Base-by-base conservation (phyloP, 1,140 invertebrate genomes). In the Diplogasteroides magnus region DNA sequence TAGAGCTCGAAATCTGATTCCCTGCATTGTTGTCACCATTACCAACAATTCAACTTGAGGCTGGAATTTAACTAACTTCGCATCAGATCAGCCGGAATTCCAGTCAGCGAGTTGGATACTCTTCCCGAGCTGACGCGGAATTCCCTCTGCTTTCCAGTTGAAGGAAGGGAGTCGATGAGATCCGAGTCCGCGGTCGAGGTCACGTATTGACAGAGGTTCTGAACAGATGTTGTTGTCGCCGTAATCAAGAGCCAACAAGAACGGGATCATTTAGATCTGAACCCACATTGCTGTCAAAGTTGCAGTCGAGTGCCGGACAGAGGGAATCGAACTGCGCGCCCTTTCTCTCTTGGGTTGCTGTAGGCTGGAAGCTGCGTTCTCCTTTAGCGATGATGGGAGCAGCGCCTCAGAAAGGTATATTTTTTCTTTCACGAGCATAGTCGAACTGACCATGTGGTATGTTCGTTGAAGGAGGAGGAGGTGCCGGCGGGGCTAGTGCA, bases 101-200 rank as follows among this genome's bases (percentile, higher is more conserved):
- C 74, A 0, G 74, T 75, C 63, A 75, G 31, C 48, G 74, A 71
- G 23, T 75, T 75, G 23, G 68, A 37, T 11, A 75, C 68, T 48
- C 64, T 65, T 28, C 28, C 13, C 37, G 48, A 59, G 15, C 61
- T 70, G 26, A 70, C 31, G 15, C 67, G 31, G 66, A 67, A 73
- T 57, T 69, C 61, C 15, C 58, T 64, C 26, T 64, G 31, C 0
- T 31, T 71, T 23, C 32, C 62, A 32, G 13, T 55, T 26, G 26
- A 32, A 26, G 19, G 32, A 26, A 25, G 57, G 37, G 25, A 32
- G 64, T 6, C 28, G 64, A 66, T 66, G 28, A 56, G 28, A 58
- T 37, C 61, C 58, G 58, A 29, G 29, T 69, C 62, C 31, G 32
- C 58, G 2, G 61, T 64, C 25, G 64, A 73, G 6, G 73, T 67